Conservation (phyloP, 2,113 vertebrate genomes). For the Oryzias woworae region DNA sequence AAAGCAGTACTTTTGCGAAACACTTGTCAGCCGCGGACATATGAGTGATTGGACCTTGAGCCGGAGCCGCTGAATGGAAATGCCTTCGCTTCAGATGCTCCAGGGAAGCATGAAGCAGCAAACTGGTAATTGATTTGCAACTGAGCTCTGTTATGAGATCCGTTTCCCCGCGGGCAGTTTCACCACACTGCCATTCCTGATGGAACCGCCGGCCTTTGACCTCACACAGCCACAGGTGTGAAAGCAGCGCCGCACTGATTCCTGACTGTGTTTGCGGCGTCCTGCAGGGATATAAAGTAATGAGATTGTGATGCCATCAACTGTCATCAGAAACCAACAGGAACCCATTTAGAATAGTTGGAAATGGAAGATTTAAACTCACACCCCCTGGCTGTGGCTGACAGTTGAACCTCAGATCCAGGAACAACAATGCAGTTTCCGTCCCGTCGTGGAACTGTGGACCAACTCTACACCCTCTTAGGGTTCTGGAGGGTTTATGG, state of each 20-base stretch:
- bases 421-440: no score
- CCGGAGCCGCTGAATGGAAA: slow-evolving; percentile 33
- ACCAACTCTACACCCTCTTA: no score
- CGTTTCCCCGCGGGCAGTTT: slow-evolving; percentile 2
- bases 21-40: slow-evolving; percentile 31
- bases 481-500: no score
- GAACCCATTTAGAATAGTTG: neutral
- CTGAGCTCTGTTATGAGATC: slow-evolving; percentile 32
- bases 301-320: neutral
- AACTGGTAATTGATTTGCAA: slow-evolving; percentile 63
- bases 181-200: slow-evolving; percentile 24
- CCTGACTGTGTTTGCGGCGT: slow-evolving; percentile 10
- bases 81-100: slow-evolving; percentile 40
- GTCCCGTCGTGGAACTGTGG: no score
- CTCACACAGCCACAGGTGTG: slow-evolving; percentile 33
- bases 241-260: slow-evolving; percentile 26
- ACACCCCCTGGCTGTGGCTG: no score
- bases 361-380: no score
- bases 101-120: slow-evolving; percentile 21
- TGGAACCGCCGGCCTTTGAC: slow-evolving; percentile 47
- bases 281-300: neutral
- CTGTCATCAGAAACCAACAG: neutral
- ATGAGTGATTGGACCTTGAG: slow-evolving; percentile 42
- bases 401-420: no score
- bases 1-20: slow-evolving; percentile 6